Percentiles rank a stretch among this genome's conserved stretches.
Conservation (phyloP, 2,888 invertebrate species). For the Cremastinae sp. region DNA sequence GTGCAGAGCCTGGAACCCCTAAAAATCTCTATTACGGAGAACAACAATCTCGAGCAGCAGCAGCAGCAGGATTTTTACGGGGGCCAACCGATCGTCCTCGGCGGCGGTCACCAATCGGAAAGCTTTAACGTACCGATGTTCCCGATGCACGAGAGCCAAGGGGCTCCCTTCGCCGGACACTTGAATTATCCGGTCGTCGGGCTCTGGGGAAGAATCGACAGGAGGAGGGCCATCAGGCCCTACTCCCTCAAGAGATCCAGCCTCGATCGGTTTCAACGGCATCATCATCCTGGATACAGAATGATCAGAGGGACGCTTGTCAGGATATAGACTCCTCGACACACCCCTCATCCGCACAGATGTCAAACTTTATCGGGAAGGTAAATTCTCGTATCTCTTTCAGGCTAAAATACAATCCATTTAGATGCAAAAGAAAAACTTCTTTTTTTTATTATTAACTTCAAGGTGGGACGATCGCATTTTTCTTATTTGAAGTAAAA, state of each 20-base stretch:
- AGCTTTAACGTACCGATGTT: conserved; percentile 15
- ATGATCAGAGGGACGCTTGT: conserved; percentile 51
- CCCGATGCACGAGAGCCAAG: conserved; percentile 24
- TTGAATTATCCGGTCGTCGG: conserved; percentile 24
- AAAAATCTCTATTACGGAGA: conserved; percentile 62
- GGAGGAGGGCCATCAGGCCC: conserved; percentile 19
- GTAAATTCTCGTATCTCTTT: conserved; percentile 45
- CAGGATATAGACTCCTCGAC: conserved; percentile 59
- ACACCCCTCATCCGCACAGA: no score
- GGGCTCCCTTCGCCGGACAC: conserved; percentile 32
- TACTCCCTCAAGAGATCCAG: conserved; percentile 22
- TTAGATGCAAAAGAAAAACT: no score
- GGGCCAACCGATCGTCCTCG: conserved; percentile 1
- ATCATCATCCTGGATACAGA: conserved; percentile 53
- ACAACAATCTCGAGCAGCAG: conserved; percentile 50
- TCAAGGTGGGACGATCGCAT: no score
- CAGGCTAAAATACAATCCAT: no score
- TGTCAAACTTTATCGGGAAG: conserved; percentile 38
- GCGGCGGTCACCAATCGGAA: conserved; percentile 4
- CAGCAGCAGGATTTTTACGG: conserved; percentile 15
- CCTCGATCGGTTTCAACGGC: conserved; percentile 24
- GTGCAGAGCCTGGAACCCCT: conserved; percentile 59
- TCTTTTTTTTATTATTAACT: no score
- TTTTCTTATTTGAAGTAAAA: no score
- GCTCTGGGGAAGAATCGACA: conserved; percentile 49